Evolutionary conservation across 2,888 invertebrate genomes (phyloP), one percentile per base, ranked within the genome.

Genomic region (Parasteatoda lunata): DNA sequence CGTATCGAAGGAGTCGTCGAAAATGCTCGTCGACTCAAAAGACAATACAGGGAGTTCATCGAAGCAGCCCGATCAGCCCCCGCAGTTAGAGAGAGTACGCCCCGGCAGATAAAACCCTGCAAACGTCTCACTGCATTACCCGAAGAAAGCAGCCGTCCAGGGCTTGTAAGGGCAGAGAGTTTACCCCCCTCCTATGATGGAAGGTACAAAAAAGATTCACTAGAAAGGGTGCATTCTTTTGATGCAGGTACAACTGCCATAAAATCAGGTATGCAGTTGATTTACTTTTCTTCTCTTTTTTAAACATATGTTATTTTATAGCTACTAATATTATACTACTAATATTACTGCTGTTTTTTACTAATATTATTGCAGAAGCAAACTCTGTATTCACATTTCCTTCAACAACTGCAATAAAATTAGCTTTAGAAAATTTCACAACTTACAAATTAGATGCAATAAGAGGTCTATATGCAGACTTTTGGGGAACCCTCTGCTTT

Each of bases 1-100:
- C 94, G 99, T 89, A 98, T 99, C 90, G 99, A 99, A 92, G 94
- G 96, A 86, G 98, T 99, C 73, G 93, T 99, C 90, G 99, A 99
- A 90, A 95, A 96, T 4, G 98, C 98, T 9, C 94, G 98, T 77
- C 98, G 98, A 92, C 94, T 99, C 94, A 99, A 99, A 92, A 95
- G 98, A 68, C 95, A 97, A 52, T 81, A 84, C 72, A 65, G 83
- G 15, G 70, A 13, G 98, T 92, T 94, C 98, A 94, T 99, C 99
- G 92, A 95, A 98, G 68, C 95, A 97, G 45, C 84, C 64, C 52
- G 52, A 66, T 15, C 49, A 11, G 11, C 82, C 45, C 9, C 54
- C 51, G 51, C 65, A 66, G 48, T 9, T 8, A 64, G 65, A 6
- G 72, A 52, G 11, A 48, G 73, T 71, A 65, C 70, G 5, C 51